phyloP scores from a whole-genome alignment of 2,797 vertebrate genomes.

The Aselliscus stoliczkanus region DNA sequence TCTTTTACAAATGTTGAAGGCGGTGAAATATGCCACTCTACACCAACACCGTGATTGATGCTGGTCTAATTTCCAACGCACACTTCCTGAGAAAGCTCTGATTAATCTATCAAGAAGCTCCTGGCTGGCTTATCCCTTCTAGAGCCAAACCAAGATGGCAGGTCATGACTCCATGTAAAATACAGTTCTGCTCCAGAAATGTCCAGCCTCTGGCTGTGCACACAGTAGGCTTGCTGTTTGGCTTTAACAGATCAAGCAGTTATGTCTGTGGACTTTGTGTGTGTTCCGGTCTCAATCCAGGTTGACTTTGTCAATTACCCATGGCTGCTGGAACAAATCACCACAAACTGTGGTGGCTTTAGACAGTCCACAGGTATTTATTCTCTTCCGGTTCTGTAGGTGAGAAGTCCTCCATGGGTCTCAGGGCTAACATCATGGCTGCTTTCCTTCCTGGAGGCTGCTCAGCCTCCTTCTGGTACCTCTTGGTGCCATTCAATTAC shows the following conservation, averaged over 20 bases:
- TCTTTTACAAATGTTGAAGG: background rate
- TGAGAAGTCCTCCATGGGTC: background rate
- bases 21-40: background rate
- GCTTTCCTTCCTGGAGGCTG: no score
- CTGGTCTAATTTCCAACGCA: background rate
- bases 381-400: background rate
- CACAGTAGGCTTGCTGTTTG: no score
- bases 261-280: background rate
- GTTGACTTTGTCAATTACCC: background rate
- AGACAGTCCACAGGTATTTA: background rate
- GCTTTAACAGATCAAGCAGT: background rate
- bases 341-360: background rate
- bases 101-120: background rate
- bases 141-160: background rate
- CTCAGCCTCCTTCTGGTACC: background rate
- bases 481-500: background rate
- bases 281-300: background rate
- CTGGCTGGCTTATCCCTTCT: background rate
- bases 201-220: background rate
- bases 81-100: background rate
- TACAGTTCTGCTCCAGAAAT: background rate
- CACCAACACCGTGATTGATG: rapidly evolving
- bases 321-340: background rate
- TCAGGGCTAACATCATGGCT: background rate
- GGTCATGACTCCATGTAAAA: background rate